Percentiles rank a stretch among this genome's conserved stretches.
Evolutionary conservation across 2,888 invertebrate genomes (phyloP).

Genomic region (Drepanosiphum platanoidis): DNA sequence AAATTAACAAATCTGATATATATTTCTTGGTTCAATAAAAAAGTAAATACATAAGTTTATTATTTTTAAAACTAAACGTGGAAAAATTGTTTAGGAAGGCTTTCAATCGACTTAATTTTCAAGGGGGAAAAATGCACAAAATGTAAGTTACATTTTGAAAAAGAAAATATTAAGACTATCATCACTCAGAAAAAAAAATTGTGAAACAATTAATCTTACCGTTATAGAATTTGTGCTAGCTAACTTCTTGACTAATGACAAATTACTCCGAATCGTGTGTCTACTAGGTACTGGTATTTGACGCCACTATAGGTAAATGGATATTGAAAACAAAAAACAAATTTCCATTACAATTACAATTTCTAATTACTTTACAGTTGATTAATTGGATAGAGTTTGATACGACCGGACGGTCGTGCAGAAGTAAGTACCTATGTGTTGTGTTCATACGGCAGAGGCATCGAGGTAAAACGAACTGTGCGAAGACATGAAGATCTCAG

Average conservation of each 20-base stretch:
- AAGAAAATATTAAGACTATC: no score
- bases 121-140: no score
- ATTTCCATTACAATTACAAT: not conserved
- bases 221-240: slow-evolving; percentile 4
- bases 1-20: no score
- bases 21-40: no score
- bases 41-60: not conserved
- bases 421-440: not conserved
- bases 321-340: not conserved
- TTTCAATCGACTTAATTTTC: no score
- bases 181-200: not conserved
- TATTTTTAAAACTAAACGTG: not conserved
- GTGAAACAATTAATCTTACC: slow-evolving; percentile 13
- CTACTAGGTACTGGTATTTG: not conserved
- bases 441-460: not conserved
- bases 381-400: not conserved
- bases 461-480: not conserved
- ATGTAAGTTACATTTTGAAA: no score
- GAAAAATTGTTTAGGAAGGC: not conserved
- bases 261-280: not conserved
- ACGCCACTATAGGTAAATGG: not conserved
- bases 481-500: not conserved
- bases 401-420: not conserved
- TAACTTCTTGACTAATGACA: slow-evolving; percentile 1
- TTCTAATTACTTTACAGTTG: not conserved